These are phyloP conservation scores for Didymodactylos carnosus DNA, from an alignment of 2,888 invertebrate genomes.

Conservation along the genomic window DNA sequence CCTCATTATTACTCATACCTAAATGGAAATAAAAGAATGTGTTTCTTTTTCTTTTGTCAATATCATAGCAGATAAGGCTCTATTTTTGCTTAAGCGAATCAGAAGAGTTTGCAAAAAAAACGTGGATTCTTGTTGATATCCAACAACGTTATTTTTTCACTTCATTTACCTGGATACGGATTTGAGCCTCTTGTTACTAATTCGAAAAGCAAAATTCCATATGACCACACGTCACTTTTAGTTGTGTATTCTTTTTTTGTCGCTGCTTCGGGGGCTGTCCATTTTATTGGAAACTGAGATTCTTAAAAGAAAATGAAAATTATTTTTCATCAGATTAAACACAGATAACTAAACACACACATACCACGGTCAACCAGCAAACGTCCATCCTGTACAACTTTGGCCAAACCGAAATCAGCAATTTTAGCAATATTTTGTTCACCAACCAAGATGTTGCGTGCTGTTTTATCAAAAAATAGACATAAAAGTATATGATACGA, in stretches of 20 bases:
- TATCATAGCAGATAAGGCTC: no score
- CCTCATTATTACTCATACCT: conserved; percentile 12
- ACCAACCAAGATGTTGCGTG: conserved; percentile 37
- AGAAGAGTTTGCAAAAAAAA: no score
- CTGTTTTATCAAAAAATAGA: conserved; percentile 15
- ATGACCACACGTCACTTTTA: conserved; percentile 14
- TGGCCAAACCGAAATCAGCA: conserved; percentile 87
- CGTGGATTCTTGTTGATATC: no score
- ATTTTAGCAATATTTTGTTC: conserved; percentile 46
- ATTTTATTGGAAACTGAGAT: conserved; percentile 14
- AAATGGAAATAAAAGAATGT: no score
- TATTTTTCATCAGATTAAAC: no score
- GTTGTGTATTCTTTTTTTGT: conserved; percentile 11
- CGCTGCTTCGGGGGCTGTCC: conserved; percentile 14
- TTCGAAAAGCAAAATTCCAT: conserved; percentile 13
- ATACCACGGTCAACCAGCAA: not conserved
- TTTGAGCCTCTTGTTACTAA: conserved; percentile 14
- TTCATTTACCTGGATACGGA: conserved; percentile 15
- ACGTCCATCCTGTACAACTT: conserved; percentile 67
- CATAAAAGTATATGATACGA: no score
- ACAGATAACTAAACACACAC: no score
- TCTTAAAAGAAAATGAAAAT: no score
- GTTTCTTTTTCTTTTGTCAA: no score
- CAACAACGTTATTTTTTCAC: no score
- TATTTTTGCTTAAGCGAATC: no score